These are phyloP conservation scores for Anarsia innoxiella DNA, from an alignment of 2,888 invertebrate species.

Conservation along the genomic window DNA sequence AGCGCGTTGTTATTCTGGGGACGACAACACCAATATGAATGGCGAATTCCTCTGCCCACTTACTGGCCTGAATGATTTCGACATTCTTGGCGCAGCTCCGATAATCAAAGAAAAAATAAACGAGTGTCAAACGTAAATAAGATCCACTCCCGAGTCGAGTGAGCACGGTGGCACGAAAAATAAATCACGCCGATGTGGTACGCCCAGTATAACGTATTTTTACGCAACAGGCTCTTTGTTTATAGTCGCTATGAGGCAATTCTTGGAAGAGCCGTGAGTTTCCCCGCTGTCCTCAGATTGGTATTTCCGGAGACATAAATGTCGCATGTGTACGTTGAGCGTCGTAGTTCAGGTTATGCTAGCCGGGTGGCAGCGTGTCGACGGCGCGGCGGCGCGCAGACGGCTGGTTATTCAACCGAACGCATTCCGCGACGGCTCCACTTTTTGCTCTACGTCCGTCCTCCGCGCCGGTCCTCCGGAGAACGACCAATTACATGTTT, in stretches of 20 bases:
- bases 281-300: slow-evolving; percentile 1
- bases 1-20: slow-evolving; percentile 37
- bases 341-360: not conserved
- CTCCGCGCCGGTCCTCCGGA: slow-evolving; percentile 17
- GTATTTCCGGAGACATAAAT: not conserved
- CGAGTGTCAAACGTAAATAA: slow-evolving; percentile 61
- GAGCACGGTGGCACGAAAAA: slow-evolving; percentile 52
- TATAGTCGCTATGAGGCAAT: slow-evolving; percentile 38
- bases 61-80: slow-evolving; percentile 73
- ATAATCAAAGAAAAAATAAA: slow-evolving; percentile 68
- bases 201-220: slow-evolving; percentile 60
- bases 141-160: slow-evolving; percentile 47
- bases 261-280: slow-evolving; percentile 16
- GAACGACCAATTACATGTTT: slow-evolving; percentile 65
- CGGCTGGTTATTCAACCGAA: slow-evolving; percentile 72
- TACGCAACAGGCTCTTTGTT: slow-evolving; percentile 70
- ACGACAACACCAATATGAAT: slow-evolving; percentile 62
- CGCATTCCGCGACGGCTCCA: slow-evolving; percentile 68
- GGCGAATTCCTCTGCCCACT: slow-evolving; percentile 71
- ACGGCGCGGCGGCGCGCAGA: slow-evolving; percentile 34
- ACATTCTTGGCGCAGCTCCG: slow-evolving; percentile 72
- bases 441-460: slow-evolving; percentile 58
- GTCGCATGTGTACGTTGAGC: not conserved
- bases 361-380: not conserved
- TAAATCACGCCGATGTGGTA: slow-evolving; percentile 59